Conservation (phyloP, 2,797 vertebrate species). For the Lepus oiostolus region DNA sequence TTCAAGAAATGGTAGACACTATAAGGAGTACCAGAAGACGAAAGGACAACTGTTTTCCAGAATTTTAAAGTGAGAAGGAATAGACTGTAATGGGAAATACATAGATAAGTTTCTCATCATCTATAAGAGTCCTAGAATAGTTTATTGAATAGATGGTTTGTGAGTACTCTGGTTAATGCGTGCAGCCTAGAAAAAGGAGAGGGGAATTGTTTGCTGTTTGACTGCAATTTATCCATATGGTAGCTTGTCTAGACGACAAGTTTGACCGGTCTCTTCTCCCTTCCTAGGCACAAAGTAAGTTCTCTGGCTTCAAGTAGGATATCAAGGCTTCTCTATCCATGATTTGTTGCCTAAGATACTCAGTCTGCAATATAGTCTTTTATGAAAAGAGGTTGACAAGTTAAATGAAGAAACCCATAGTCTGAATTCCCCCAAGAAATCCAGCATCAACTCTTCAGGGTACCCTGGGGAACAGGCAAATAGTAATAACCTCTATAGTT, state of each 20-base stretch:
- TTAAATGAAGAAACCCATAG: constrained; percentile 43
- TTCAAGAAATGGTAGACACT: constrained; percentile 73
- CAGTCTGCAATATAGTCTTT: background rate
- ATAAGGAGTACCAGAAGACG: constrained; percentile 62
- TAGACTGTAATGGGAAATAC: constrained; percentile 28
- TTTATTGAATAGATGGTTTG: constrained; percentile 42
- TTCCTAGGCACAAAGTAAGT: background rate
- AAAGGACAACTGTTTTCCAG: constrained; percentile 69
- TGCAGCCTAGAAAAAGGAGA: constrained; percentile 10
- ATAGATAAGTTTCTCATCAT: constrained; percentile 40
- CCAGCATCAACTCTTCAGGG: background rate
- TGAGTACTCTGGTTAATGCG: background rate
- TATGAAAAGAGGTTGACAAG: constrained; percentile 23
- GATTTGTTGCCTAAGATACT: background rate
- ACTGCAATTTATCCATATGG: background rate
- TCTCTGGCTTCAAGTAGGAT: background rate
- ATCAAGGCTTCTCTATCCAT: background rate
- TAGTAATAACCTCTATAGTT: background rate
- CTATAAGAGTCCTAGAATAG: constrained; percentile 37
- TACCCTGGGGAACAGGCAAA: background rate
- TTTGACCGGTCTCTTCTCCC: background rate
- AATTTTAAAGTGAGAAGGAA: constrained; percentile 45
- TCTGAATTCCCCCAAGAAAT: constrained; percentile 47
- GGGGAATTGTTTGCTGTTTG: background rate
- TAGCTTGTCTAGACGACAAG: background rate